Percentiles rank a stretch among this genome's conserved stretches.
These are phyloP conservation scores for Mnemiopsis leidyi DNA, from an alignment of 37 sponge, comb jelly and placozoan genomes.

Conservation along the genomic window DNA sequence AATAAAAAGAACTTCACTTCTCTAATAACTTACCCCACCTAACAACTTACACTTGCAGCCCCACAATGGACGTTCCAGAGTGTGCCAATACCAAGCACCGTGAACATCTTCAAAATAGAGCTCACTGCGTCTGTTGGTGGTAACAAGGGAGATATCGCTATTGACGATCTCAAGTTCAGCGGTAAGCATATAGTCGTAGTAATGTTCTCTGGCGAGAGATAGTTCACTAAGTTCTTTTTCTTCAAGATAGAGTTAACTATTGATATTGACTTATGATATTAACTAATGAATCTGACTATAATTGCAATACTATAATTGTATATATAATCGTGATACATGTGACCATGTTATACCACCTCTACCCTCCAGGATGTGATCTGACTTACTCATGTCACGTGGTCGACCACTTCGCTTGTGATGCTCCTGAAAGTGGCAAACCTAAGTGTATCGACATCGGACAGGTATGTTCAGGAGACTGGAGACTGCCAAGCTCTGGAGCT, in stretches of 20 bases:
- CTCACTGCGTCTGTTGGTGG: background rate
- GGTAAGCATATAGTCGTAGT: too few species aligned
- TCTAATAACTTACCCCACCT: background rate
- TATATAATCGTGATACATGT: too few species aligned
- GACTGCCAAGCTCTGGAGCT: too few species aligned
- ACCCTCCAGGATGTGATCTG: constrained; percentile 3
- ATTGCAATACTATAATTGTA: too few species aligned
- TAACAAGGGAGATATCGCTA: constrained; percentile 66
- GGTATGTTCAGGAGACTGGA: too few species aligned
- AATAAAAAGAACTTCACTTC: too few species aligned
- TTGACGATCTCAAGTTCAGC: constrained; percentile 66
- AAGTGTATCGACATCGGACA: constrained; percentile 9
- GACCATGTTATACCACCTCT: too few species aligned
- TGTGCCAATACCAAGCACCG: background rate
- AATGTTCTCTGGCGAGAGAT: too few species aligned
- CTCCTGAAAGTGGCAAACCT: background rate
- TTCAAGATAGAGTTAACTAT: too few species aligned
- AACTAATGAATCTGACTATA: too few species aligned
- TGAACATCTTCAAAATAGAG: constrained; percentile 10
- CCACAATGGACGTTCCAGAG: background rate
- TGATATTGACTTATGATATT: too few species aligned
- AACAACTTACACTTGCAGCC: background rate
- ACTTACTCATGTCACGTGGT: background rate
- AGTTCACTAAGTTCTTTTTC: too few species aligned
- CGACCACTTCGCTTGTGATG: constrained; percentile 25